Evolutionary conservation across 2,888 invertebrate genomes (phyloP), one percentile per base, ranked within the genome.

Genomic region (Seira musarum): DNA sequence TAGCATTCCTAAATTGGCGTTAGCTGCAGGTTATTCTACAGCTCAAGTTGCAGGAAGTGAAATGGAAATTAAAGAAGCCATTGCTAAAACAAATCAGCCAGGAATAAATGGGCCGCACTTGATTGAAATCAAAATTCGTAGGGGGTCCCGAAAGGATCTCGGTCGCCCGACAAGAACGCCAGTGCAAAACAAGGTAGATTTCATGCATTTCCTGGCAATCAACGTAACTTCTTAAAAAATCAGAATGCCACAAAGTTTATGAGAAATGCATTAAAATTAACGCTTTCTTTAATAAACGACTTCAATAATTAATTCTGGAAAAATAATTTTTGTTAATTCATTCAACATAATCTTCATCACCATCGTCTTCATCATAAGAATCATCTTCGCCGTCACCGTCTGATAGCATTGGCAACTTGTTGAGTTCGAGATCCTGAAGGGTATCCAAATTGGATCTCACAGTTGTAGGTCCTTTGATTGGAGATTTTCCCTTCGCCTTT

Each of bases 161-260:
- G 89, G 89, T 13, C 85, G 90, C 49, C 90, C 90, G 13, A 89
- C 89, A 19, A 84, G 88, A 13, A 88, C 88, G n/a, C 89, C 90
- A 1, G 84, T 87, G n/a, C 88, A 90, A 81, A 90, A 89, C 85
- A 90, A 90, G 84, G 86, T 87, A 5, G 89, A 89, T 83, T 89
- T 90, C 76, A 90, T 90, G 89, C 88, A 88, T 71, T 89, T 89
- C 81, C 84, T 90, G 22, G 87, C 87, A 35, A 86, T 86, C 22
- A 82, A 85, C 76, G 63, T 46, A 2, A 22, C 53, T 35, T 78
- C 77, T 53, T 76, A 68, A 70, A n/a, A 1, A 40, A 46, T 24
- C n/a, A n/a, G n/a, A n/a, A n/a, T n/a, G n/a, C n/a, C n/a, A n/a
- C n/a, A n/a, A n/a, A n/a, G n/a, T n/a, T n/a, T n/a, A n/a, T n/a